Evolutionary conservation across 2,888 invertebrate genomes (phyloP).

Genomic region (Nomada ruficornis): DNA sequence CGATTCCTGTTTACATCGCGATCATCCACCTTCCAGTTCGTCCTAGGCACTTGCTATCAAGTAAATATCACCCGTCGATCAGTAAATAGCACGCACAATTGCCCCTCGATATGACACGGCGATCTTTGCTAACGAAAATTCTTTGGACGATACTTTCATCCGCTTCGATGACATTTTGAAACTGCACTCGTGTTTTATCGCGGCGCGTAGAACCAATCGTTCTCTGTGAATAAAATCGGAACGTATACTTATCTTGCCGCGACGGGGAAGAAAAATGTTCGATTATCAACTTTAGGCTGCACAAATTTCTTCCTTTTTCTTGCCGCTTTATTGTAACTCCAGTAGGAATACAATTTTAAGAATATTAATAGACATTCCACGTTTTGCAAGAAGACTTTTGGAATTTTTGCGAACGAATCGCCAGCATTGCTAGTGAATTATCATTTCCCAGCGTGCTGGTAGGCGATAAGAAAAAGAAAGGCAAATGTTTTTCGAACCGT

Average conservation of each 20-base stretch:
- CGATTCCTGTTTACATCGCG: conserved; percentile 55
- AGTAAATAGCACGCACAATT: conserved; percentile 18
- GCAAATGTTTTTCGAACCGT: not conserved
- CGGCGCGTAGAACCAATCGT: too few relatives aligned
- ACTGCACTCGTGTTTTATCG: too few relatives aligned
- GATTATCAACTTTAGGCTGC: too few relatives aligned
- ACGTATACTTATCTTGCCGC: too few relatives aligned
- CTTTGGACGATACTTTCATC: not conserved
- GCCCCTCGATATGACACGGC: conserved; percentile 6
- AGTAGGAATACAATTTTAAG: too few relatives aligned
- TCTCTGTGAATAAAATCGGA: too few relatives aligned
- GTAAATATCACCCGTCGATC: conserved; percentile 53
- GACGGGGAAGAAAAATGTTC: too few relatives aligned
- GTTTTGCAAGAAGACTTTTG: too few relatives aligned
- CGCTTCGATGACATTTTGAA: not conserved
- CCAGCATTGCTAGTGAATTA: conserved; percentile 36
- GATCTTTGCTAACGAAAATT: not conserved
- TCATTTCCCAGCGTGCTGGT: conserved; percentile 23
- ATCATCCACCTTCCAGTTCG: conserved; percentile 45
- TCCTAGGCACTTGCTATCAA: conserved; percentile 41
- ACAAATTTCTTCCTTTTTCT: too few relatives aligned
- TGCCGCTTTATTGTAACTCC: too few relatives aligned
- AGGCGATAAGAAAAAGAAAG: conserved; percentile 7
- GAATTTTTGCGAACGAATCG: conserved; percentile 13
- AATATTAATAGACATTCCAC: too few relatives aligned